Conservation (phyloP, 2,888 invertebrate species). For the Ophraella communa region DNA sequence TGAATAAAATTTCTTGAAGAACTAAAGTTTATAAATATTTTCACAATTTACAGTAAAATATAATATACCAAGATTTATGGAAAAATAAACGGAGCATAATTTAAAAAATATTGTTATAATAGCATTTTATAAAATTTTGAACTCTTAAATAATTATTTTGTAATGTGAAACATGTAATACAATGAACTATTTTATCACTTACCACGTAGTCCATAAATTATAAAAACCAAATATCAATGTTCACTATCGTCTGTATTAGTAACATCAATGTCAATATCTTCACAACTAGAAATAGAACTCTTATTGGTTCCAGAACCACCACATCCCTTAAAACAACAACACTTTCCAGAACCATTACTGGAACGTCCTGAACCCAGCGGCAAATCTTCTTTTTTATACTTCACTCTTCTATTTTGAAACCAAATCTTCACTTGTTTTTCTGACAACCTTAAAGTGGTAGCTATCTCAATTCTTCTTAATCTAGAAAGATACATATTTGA, state of each 20-base stretch:
- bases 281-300: slow-evolving; percentile 50
- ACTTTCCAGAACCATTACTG: slow-evolving; percentile 52
- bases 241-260: slow-evolving; percentile 52
- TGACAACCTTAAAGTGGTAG: slow-evolving; percentile 83
- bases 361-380: slow-evolving; percentile 55
- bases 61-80: no score
- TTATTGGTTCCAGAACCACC: slow-evolving; percentile 46
- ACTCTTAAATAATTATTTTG: no score
- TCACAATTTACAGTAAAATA: no score
- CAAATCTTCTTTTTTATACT: slow-evolving; percentile 88
- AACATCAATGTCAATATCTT: slow-evolving; percentile 56
- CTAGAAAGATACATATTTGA: slow-evolving; percentile 91
- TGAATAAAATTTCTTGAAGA: no score
- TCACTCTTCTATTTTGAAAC: slow-evolving; percentile 94
- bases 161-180: no score
- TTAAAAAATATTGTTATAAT: no score
- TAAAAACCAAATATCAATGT: slow-evolving; percentile 15
- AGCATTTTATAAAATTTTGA: no score
- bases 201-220: slow-evolving; percentile 19
- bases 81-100: no score
- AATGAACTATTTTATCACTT: background rate
- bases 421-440: slow-evolving; percentile 96
- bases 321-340: slow-evolving; percentile 64
- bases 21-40: no score
- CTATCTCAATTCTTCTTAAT: slow-evolving; percentile 89